Conservation (phyloP, 2,797 vertebrate genomes). For the Argya squamiceps region DNA sequence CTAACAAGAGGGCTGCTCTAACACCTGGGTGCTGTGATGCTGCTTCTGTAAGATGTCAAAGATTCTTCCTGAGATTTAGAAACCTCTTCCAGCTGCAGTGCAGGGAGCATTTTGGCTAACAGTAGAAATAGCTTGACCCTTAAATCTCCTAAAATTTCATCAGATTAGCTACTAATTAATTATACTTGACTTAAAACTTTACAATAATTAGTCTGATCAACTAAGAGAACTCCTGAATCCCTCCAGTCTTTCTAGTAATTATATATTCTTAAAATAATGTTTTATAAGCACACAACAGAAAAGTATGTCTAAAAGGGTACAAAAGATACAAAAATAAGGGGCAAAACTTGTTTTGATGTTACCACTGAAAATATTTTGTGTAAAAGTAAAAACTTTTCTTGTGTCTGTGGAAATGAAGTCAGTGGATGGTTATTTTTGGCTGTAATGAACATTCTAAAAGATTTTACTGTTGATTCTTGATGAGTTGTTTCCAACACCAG, state of each 20-base stretch:
- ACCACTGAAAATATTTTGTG: background rate
- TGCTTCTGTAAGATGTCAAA: background rate
- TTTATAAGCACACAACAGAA: constrained; percentile 28
- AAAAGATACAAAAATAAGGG: background rate
- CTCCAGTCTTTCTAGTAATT: constrained; percentile 1
- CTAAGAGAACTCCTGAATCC: background rate
- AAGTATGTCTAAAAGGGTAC: constrained; percentile 18
- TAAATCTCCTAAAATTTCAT: constrained; percentile 15
- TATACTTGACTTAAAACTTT: constrained; percentile 29
- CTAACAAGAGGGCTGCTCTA: background rate
- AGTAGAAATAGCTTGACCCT: background rate
- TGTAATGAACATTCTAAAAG: constrained; percentile 3
- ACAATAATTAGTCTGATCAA: background rate
- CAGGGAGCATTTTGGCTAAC: background rate
- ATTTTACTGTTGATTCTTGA: background rate
- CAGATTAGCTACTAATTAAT: constrained; percentile 36
- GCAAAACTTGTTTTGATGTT: background rate
- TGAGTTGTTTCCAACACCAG: background rate
- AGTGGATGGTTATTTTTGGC: constrained; percentile 24
- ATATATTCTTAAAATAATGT: constrained; percentile 5
- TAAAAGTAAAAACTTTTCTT: background rate
- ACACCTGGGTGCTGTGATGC: background rate
- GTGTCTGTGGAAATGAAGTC: constrained; percentile 2
- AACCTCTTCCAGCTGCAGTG: background rate
- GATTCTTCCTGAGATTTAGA: background rate